These are phyloP conservation scores for Rotaria macrura DNA, from an alignment of 2,888 invertebrate genomes.

Conservation along the genomic window DNA sequence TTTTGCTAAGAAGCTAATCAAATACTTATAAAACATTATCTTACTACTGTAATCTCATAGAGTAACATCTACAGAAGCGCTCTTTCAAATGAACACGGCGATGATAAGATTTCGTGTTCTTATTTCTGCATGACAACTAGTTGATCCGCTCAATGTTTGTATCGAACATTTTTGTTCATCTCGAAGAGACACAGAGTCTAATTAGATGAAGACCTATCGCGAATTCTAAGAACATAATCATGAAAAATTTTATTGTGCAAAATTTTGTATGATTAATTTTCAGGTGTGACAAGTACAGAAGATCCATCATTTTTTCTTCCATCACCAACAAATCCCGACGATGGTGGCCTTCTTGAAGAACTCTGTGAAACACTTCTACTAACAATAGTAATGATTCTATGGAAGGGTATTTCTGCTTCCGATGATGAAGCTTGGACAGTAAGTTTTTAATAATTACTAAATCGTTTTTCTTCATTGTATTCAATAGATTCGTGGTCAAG, in stretches of 20 bases:
- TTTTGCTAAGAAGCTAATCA: too few relatives aligned
- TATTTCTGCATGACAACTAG: too few relatives aligned
- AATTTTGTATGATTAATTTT: not conserved
- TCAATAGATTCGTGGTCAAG: constrained; percentile 55
- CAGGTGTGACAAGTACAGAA: not conserved
- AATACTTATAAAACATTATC: not conserved
- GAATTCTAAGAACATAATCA: too few relatives aligned
- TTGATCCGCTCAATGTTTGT: too few relatives aligned
- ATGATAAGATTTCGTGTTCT: too few relatives aligned
- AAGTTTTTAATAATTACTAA: constrained; percentile 28
- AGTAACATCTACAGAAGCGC: too few relatives aligned
- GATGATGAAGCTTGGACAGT: constrained; percentile 56
- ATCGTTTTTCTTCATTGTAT: not conserved
- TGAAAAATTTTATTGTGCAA: too few relatives aligned
- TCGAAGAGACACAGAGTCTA: too few relatives aligned
- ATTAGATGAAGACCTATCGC: too few relatives aligned
- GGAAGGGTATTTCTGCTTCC: constrained; percentile 57
- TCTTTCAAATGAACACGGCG: too few relatives aligned
- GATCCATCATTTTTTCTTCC: not conserved
- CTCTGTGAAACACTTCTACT: not conserved
- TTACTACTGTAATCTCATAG: too few relatives aligned
- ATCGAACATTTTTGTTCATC: too few relatives aligned
- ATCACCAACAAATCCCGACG: not conserved
- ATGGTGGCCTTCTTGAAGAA: not conserved
- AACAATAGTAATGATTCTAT: constrained; percentile 54